Evolutionary conservation across 1,140 invertebrate species (phyloP).

Genomic region (Elymnias hypermnestra): DNA sequence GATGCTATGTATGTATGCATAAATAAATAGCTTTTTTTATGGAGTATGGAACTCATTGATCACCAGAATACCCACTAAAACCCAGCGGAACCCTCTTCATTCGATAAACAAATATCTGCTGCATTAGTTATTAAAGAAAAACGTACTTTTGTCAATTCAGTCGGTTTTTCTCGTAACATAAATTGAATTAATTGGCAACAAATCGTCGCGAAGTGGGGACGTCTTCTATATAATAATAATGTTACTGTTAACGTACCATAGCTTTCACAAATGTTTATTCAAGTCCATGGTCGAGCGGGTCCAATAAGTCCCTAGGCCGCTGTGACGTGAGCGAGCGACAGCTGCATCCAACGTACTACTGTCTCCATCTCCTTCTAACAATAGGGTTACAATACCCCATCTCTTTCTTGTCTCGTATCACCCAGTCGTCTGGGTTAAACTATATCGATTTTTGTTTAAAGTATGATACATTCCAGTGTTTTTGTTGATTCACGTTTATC

Average conservation of each 20-base stretch:
- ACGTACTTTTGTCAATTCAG: no score
- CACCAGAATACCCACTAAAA: no score
- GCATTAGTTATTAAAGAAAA: no score
- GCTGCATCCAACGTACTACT: constrained; percentile 60
- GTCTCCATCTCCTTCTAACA: constrained; percentile 36
- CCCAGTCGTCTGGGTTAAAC: constrained; percentile 26
- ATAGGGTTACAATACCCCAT: constrained; percentile 17
- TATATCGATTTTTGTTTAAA: constrained; percentile 46
- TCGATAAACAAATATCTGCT: no score
- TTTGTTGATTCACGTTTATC: constrained; percentile 8
- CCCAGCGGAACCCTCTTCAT: no score
- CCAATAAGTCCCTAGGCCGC: constrained; percentile 52
- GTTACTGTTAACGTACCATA: constrained; percentile 19
- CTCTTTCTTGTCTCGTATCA: constrained; percentile 36
- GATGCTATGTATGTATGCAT: no score
- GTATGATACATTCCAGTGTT: constrained; percentile 9
- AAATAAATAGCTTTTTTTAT: no score
- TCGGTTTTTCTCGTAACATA: no score
- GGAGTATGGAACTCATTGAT: no score
- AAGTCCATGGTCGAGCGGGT: constrained; percentile 36
- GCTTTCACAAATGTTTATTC: constrained; percentile 28
- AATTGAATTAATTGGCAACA: constrained; percentile 4
- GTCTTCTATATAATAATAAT: constrained; percentile 13
- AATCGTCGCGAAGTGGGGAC: background rate
- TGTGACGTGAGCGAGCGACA: constrained; percentile 51